Evolutionary conservation across 2,888 invertebrate species (phyloP), one percentile per base, ranked within the genome.

Genomic region (Sialis fuliginosa): DNA sequence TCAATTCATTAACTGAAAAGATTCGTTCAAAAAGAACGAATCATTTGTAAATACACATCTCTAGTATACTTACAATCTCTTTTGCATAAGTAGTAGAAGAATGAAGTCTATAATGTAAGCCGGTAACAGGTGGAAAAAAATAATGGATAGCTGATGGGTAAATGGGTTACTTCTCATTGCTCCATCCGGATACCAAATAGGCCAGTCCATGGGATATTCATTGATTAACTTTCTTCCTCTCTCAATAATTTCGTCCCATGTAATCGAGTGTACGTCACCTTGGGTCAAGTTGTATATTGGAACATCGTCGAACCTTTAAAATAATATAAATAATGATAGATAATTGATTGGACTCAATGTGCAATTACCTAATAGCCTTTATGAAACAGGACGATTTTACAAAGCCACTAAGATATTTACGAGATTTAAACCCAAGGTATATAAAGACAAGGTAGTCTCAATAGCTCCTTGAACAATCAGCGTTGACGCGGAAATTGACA

Each of bases 221-320:
- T 74, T 67, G 0, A 77, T 68, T 52, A 70, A 65, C 34, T 63
- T 49, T 52, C 68, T 70, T 57, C 83, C 79, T 50, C 72, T 70
- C 46, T 78, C 74, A 48, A 90, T 68, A 41, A 87, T 78, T 46
- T 79, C 72, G 1, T 81, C 82, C 93, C 93, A 95, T 0, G 81
- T 79, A 44, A 91, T 64, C 0, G 84, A 77, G 51, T 86, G 12
- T 7, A 50, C 83, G 33, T 81, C 69, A 6, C 72, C 74, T 0
- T 88, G 83, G 13, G 22, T 22, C 48, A 86, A 70, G 60, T 93
- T 91, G 63, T 80, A 80, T n/a, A 86, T 74, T n/a, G 70, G 64
- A 0, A 73, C 61, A 42, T 71, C 65, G 48, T 61, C 59, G 1
- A 72, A 66, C 40, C 71, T 72, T 63, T 35, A 65, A 66, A 47